A percentile compares a stretch with the other conserved stretches of the same genome.
These are phyloP conservation scores for Trichogramma pretiosum DNA, from an alignment of 1,140 invertebrate genomes.

Conservation along the genomic window DNA sequence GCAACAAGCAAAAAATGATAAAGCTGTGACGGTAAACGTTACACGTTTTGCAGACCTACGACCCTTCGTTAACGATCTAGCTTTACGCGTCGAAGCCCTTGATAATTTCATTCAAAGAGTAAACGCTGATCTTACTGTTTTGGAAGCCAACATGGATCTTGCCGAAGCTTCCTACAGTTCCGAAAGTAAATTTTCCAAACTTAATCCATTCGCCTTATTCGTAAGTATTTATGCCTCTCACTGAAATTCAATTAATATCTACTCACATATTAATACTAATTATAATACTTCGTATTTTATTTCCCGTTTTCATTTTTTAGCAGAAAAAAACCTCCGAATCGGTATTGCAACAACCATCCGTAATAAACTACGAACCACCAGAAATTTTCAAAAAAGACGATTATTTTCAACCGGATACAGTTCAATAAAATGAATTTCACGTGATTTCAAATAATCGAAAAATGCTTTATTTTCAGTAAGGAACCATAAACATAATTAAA, in stretches of 20 bases:
- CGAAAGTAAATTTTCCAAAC: conserved; percentile 22
- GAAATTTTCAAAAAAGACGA: conserved; percentile 12
- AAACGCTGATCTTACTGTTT: conserved; percentile 21
- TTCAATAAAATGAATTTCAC: no score
- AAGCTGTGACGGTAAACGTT: conserved; percentile 21
- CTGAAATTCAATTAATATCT: no score
- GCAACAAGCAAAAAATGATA: conserved; percentile 25
- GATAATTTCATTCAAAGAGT: conserved; percentile 22
- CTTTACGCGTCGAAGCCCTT: conserved; percentile 25
- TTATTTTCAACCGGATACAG: no score
- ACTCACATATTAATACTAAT: no score
- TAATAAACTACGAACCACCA: neutral
- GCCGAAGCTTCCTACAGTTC: conserved; percentile 21
- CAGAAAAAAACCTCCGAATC: conserved; percentile 11
- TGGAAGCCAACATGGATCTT: conserved; percentile 25
- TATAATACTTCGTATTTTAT: no score
- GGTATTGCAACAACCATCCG: neutral
- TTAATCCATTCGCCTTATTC: conserved; percentile 26
- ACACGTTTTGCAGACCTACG: conserved; percentile 20
- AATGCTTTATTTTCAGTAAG: neutral
- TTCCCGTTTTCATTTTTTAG: no score
- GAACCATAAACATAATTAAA: neutral
- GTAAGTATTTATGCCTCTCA: conserved; percentile 24
- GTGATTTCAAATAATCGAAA: no score
- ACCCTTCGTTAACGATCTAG: conserved; percentile 23